Evolutionary conservation across 2,888 invertebrate species (phyloP).

Genomic region (Podabrus alpinus): DNA sequence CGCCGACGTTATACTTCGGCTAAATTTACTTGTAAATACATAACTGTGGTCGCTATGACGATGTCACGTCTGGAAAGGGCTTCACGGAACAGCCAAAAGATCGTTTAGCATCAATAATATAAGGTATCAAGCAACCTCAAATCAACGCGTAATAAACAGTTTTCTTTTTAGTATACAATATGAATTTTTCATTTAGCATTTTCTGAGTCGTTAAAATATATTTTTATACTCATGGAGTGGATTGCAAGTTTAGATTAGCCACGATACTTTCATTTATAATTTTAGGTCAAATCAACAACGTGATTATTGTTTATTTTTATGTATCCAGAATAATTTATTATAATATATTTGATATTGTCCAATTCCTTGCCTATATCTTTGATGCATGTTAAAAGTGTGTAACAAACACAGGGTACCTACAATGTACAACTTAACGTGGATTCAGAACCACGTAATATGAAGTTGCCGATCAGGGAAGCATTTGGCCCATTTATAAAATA

Average conservation of each 20-base stretch:
- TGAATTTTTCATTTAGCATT: not conserved
- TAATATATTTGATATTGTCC: too few relatives aligned
- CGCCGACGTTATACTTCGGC: slow-evolving; percentile 10
- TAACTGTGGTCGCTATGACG: slow-evolving; percentile 18
- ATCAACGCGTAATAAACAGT: not conserved
- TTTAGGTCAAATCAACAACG: not conserved
- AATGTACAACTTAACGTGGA: too few relatives aligned
- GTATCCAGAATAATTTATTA: not conserved
- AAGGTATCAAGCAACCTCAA: not conserved
- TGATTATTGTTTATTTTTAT: not conserved
- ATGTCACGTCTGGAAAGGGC: slow-evolving; percentile 14
- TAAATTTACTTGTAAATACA: slow-evolving; percentile 25
- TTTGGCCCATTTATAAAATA: too few relatives aligned
- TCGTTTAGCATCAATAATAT: slow-evolving; percentile 1
- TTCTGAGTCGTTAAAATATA: not conserved
- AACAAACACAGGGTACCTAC: too few relatives aligned
- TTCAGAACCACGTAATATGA: too few relatives aligned
- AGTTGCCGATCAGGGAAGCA: too few relatives aligned
- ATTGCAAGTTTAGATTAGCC: not conserved
- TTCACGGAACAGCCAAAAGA: slow-evolving; percentile 11
- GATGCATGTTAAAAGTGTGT: too few relatives aligned
- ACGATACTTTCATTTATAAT: not conserved
- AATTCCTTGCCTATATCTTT: too few relatives aligned
- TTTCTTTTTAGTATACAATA: not conserved
- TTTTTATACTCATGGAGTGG: not conserved